Percentiles rank a stretch among this genome's conserved stretches.
Conservation (phyloP, 1,140 invertebrate species). For the Leptopilina clavipes region DNA sequence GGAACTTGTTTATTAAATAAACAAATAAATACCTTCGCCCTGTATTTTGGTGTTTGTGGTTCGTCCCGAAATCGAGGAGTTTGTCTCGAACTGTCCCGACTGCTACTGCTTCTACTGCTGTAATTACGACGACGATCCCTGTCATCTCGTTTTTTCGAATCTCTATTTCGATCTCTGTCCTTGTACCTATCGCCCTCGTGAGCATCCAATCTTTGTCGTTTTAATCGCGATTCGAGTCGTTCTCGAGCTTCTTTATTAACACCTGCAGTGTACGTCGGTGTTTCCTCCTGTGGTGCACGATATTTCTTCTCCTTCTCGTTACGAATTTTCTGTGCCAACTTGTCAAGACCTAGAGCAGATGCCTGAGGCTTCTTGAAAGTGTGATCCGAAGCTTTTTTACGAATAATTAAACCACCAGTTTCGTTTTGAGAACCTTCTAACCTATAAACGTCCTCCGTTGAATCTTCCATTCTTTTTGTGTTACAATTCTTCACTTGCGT, state of each 20-base stretch:
- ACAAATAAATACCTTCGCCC: slow-evolving; percentile 55
- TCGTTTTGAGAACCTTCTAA: slow-evolving; percentile 86
- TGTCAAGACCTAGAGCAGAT: slow-evolving; percentile 91
- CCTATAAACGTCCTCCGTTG: slow-evolving; percentile 79
- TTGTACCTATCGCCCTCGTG: slow-evolving; percentile 59
- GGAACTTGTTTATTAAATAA: not conserved
- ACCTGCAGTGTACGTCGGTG: slow-evolving; percentile 94
- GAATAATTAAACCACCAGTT: slow-evolving; percentile 88
- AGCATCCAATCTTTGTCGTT: slow-evolving; percentile 75
- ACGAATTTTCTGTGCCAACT: slow-evolving; percentile 85
- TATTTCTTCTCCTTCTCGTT: slow-evolving; percentile 83
- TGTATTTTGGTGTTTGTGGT: slow-evolving; percentile 84
- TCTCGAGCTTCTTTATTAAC: slow-evolving; percentile 87
- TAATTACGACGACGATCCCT: slow-evolving; percentile 64
- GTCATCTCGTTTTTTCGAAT: slow-evolving; percentile 58
- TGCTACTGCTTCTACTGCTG: slow-evolving; percentile 56
- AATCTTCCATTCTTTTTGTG: slow-evolving; percentile 53
- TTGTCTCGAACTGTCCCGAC: slow-evolving; percentile 47
- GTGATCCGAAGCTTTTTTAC: slow-evolving; percentile 81
- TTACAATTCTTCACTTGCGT: not conserved
- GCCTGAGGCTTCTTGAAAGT: slow-evolving; percentile 87
- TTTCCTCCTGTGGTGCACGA: slow-evolving; percentile 86
- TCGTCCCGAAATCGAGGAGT: slow-evolving; percentile 73
- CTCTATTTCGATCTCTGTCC: slow-evolving; percentile 48
- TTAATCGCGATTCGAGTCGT: slow-evolving; percentile 81